These are phyloP conservation scores for Eupithecia subfuscata DNA, from an alignment of 2,888 invertebrate genomes.

Conservation along the genomic window DNA sequence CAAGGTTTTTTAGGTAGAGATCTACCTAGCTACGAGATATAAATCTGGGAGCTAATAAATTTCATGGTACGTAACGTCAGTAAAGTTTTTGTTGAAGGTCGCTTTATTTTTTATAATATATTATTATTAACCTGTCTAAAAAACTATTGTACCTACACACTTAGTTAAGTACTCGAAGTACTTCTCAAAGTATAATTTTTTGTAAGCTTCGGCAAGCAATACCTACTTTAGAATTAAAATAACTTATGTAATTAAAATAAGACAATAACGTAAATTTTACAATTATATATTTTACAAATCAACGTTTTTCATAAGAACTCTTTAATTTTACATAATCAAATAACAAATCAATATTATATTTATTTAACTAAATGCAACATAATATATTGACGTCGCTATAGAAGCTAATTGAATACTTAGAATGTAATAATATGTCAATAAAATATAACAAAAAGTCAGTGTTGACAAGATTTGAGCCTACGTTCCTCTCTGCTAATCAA, in stretches of 20 bases:
- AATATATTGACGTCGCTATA: not conserved
- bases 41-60: not conserved
- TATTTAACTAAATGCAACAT: slow-evolving; percentile 4
- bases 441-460: slow-evolving; percentile 1
- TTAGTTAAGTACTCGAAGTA: too few species aligned
- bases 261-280: not conserved
- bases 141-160: not conserved
- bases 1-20: not conserved
- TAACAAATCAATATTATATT: slow-evolving; percentile 4
- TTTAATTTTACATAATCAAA: not conserved
- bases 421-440: not conserved
- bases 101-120: too few species aligned
- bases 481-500: not conserved
- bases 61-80: not conserved
- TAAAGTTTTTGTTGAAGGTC: not conserved
- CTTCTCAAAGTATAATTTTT: too few species aligned
- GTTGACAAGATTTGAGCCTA: slow-evolving; percentile 7
- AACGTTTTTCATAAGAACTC: slow-evolving; percentile 14
- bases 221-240: not conserved
- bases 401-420: not conserved
- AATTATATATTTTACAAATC: slow-evolving; percentile 22
- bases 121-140: not conserved
- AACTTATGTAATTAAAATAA: too few species aligned
- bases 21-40: not conserved
- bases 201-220: not conserved